Conservation (phyloP, 2,797 vertebrate species). For the Cossypha polioptera region DNA sequence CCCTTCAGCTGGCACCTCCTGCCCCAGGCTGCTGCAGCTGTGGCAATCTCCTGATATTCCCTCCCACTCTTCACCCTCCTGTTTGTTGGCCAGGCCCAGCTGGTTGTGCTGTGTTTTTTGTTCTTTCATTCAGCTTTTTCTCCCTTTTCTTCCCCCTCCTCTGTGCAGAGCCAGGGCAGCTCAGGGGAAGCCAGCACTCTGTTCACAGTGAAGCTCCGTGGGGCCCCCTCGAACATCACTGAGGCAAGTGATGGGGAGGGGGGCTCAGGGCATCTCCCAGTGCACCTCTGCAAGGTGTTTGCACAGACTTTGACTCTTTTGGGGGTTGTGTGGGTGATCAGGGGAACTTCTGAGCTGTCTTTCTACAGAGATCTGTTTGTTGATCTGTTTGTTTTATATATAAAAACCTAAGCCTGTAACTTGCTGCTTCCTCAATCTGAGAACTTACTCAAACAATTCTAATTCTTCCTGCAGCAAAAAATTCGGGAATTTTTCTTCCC, state of each 20-base stretch:
- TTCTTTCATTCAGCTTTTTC: not conserved
- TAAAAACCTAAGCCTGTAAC: not conserved
- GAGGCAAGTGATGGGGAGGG: slow-evolving; percentile 77
- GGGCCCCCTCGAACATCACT: slow-evolving; percentile 86
- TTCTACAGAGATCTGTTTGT: not conserved
- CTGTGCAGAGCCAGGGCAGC: slow-evolving; percentile 1
- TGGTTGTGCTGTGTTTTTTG: not conserved
- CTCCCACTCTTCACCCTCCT: not conserved
- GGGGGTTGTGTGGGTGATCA: not conserved
- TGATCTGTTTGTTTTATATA: rapidly evolving
- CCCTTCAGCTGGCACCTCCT: not conserved
- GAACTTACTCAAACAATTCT: not conserved
- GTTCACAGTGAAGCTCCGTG: slow-evolving; percentile 88
- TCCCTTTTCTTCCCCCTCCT: rapidly evolving
- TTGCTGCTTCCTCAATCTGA: not conserved
- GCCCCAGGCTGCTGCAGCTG: not conserved
- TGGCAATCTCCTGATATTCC: not conserved
- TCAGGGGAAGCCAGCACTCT: slow-evolving; percentile 76
- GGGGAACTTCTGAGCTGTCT: not conserved
- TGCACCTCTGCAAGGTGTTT: not conserved
- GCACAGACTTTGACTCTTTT: not conserved
- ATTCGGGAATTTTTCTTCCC: slow-evolving; percentile 90
- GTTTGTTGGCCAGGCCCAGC: not conserved
- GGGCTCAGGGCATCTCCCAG: not conserved
- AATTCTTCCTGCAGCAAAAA: slow-evolving; percentile 80